Conservation (phyloP, 1,140 invertebrate genomes). For the Coptotermes formosanus region DNA sequence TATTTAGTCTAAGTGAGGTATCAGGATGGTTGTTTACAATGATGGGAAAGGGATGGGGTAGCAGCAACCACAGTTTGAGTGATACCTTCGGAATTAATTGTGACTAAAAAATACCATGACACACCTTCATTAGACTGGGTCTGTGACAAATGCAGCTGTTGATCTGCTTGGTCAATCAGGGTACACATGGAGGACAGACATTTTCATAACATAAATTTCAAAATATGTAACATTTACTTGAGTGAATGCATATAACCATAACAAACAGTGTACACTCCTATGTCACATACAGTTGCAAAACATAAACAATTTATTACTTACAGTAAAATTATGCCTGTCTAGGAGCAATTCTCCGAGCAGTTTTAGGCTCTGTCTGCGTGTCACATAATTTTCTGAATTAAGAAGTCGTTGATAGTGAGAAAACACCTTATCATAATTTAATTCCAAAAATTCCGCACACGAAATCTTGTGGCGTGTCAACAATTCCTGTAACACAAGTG, state of each 20-base stretch:
- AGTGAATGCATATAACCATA: background rate
- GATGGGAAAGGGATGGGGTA: too few relatives aligned
- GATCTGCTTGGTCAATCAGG: too few relatives aligned
- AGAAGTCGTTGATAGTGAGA: constrained; percentile 93
- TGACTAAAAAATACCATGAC: too few relatives aligned
- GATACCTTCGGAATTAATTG: too few relatives aligned
- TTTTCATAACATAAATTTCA: too few relatives aligned
- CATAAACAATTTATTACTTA: constrained; percentile 55
- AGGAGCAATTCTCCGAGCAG: constrained; percentile 94
- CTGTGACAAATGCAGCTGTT: too few relatives aligned
- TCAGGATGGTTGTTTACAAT: too few relatives aligned
- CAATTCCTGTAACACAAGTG: constrained; percentile 73
- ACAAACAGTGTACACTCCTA: background rate
- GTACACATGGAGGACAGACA: too few relatives aligned
- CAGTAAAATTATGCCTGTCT: constrained; percentile 98
- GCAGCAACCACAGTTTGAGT: too few relatives aligned
- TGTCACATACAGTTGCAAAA: background rate
- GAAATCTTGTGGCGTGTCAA: constrained; percentile 97
- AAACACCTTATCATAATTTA: constrained; percentile 99
- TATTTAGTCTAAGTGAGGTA: too few relatives aligned
- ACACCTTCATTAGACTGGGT: too few relatives aligned
- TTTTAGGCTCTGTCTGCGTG: constrained; percentile 94
- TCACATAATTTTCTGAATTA: constrained; percentile 99
- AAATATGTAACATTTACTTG: background rate
- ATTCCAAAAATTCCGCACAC: constrained; percentile 97